Percentiles rank a stretch among this genome's conserved stretches.
phyloP scores from a whole-genome alignment of 2,888 invertebrate genomes.

The Brenthis ino region DNA sequence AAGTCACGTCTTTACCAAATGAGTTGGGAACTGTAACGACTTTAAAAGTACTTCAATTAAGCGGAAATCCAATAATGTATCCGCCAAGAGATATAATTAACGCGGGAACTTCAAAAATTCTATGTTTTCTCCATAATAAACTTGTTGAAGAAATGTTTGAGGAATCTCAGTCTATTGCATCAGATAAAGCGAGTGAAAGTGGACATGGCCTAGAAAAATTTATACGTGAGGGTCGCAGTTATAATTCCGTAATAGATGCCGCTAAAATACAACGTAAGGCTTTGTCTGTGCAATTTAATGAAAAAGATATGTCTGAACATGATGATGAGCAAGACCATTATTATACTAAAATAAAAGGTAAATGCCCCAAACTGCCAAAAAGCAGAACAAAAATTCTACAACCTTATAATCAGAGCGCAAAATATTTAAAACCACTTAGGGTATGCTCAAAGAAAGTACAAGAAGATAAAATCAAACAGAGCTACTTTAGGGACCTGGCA shows the following conservation, averaged over 20 bases:
- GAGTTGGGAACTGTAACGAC: constrained; percentile 84
- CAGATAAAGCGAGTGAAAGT: constrained; percentile 48
- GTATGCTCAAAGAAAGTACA: constrained; percentile 50
- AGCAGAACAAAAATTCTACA: constrained; percentile 67
- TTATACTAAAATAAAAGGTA: constrained; percentile 57
- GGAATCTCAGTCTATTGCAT: constrained; percentile 61
- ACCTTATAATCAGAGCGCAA: constrained; percentile 70
- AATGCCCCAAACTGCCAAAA: constrained; percentile 66
- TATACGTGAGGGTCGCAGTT: constrained; percentile 56
- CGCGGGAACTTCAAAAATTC: constrained; percentile 69
- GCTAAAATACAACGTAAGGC: constrained; percentile 51
- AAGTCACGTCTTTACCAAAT: constrained; percentile 81
- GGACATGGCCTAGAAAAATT: constrained; percentile 45
- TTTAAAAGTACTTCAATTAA: constrained; percentile 83
- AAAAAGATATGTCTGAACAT: constrained; percentile 49
- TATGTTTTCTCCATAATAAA: constrained; percentile 65
- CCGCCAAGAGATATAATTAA: constrained; percentile 80
- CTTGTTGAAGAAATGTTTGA: constrained; percentile 54
- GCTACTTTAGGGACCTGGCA: constrained; percentile 73
- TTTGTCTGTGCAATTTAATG: constrained; percentile 60
- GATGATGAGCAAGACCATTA: constrained; percentile 54
- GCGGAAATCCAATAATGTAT: constrained; percentile 83
- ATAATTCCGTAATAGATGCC: constrained; percentile 67
- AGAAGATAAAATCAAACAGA: constrained; percentile 63
- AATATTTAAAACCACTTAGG: constrained; percentile 58